A percentile compares a stretch with the other conserved stretches of the same genome.
These are phyloP conservation scores for Ephestia elutella DNA, from an alignment of 1,140 invertebrate genomes.

Conservation along the genomic window DNA sequence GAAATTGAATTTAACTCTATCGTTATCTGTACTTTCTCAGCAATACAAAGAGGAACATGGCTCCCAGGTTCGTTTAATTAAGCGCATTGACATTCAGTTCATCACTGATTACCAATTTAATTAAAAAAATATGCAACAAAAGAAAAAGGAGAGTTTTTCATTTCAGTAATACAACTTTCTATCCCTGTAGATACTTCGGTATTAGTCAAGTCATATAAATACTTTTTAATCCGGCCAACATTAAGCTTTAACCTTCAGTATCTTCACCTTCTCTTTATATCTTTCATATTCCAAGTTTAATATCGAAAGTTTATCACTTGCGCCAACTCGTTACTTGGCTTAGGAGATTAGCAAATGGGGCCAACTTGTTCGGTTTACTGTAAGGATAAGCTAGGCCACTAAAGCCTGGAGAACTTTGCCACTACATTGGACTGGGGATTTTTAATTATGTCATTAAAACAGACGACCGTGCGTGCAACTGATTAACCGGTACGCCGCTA, in stretches of 20 bases:
- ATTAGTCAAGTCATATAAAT: no score
- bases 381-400: conserved; percentile 39
- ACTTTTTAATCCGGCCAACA: neutral
- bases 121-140: no score
- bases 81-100: no score
- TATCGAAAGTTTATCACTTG: conserved; percentile 43
- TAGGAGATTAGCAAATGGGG: conserved; percentile 54
- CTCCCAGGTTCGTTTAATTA: no score
- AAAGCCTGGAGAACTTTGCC: conserved; percentile 39
- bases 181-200: no score
- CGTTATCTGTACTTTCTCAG: no score
- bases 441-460: conserved; percentile 68
- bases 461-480: conserved; percentile 45
- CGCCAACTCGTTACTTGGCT: conserved; percentile 43
- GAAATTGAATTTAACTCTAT: no score
- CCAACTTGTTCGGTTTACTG: conserved; percentile 51
- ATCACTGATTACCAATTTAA: no score
- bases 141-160: no score
- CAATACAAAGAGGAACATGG: no score
- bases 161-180: no score
- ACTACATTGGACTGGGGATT: conserved; percentile 46
- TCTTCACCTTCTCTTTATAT: neutral
- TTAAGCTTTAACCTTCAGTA: neutral
- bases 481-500: conserved; percentile 56
- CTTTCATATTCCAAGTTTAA: conserved; percentile 1